These are phyloP conservation scores for Egretta garzetta DNA, from an alignment of 2,113 vertebrate species.

Conservation along the genomic window DNA sequence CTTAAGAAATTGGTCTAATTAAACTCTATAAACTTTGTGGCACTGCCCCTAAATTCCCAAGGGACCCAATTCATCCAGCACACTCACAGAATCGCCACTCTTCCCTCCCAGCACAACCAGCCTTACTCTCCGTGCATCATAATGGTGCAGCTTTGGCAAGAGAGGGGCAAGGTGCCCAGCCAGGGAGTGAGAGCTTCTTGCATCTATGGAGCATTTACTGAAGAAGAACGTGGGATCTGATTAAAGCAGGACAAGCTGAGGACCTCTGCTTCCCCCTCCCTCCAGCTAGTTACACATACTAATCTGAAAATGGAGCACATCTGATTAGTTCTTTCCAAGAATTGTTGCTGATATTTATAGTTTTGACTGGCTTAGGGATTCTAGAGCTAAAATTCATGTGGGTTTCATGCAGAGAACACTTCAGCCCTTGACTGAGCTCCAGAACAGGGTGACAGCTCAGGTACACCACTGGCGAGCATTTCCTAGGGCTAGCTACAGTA, in stretches of 20 bases:
- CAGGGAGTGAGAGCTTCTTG: neutral
- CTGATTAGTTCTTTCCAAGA: neutral
- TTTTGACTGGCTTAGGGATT: neutral
- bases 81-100: neutral
- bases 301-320: neutral
- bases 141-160: neutral
- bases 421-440: neutral
- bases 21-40: neutral
- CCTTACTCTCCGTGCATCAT: too few relatives aligned
- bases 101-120: neutral
- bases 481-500: neutral
- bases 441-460: neutral
- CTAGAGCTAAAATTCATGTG: neutral
- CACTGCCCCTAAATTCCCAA: neutral
- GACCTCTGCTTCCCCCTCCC: neutral
- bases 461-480: fast-evolving
- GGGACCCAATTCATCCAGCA: neutral
- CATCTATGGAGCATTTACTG: neutral
- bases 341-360: neutral
- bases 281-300: neutral
- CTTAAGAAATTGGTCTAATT: neutral
- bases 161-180: fast-evolving
- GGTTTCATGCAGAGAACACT: neutral
- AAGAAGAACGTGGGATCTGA: neutral
- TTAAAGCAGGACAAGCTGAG: neutral